Base-by-base conservation (phyloP, 2,797 vertebrate species). In the Monodelphis domestica region DNA sequence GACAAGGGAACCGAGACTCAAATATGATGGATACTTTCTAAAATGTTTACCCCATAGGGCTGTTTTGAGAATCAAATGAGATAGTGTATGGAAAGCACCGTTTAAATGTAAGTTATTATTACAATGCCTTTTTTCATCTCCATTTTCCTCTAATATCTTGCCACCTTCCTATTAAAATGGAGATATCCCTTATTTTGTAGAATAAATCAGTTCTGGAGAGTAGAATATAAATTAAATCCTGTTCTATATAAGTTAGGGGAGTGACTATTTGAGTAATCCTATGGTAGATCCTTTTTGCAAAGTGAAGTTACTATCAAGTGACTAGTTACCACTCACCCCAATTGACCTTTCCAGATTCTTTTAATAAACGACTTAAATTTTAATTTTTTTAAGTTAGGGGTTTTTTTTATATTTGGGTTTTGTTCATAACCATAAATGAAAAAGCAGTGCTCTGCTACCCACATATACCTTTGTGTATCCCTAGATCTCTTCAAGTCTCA, bases 351-450 rank as follows among this genome's bases (percentile, higher is more conserved):
- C 21, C 21, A 45, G 26, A 21, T 84, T 21, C 38, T 21, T 84
- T 45, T 45, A 84, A 84, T 84, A 50, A 84, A 45, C 84, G 38
- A 45, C 70, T 84, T 84, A 84, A 84, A 84, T 84, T 84, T 78
- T 78, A 45, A 5, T 24, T 53, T 90, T 90, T 92, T n/a, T 56
- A 50, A 9, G 3, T 26, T 78, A 91, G 38, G 38, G 90, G 50
- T 38, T 92, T 95, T 91, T 92, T 95, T 90, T 55, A 21, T 89
- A 50, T n/a, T 21, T 9, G 70, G 63, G 90, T 38, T 92, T 88
- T 94, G 50, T 17, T 54, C 50, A 38, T 45, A 5, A 14, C n/a
- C 12, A 11, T 17, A 53, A 70, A 53, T 78, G 90, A 90, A 59
- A 90, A 90, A 14, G n/a, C 55, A 15, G 29, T 21, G 3, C 15